Conservation (phyloP, 1,140 invertebrate genomes). For the Macrobrachium rosenbergii region DNA sequence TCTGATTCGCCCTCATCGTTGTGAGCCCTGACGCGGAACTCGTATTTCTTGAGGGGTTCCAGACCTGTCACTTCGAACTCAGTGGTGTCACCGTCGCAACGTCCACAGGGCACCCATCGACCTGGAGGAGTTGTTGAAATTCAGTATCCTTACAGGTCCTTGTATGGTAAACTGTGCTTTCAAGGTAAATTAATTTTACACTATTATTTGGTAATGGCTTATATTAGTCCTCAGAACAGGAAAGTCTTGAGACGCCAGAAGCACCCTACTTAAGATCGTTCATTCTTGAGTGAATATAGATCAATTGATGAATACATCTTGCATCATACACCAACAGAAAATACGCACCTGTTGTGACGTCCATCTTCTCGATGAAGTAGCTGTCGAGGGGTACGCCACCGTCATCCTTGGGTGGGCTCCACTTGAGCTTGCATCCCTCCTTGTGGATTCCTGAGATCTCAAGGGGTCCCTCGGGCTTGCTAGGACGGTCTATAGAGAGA, state of each 20-base stretch:
- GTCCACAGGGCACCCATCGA: constrained; percentile 71
- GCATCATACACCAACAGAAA: constrained; percentile 62
- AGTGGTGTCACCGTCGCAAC: constrained; percentile 87
- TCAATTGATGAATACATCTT: too few species aligned
- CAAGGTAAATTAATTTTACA: too few species aligned
- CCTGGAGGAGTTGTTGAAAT: constrained; percentile 38
- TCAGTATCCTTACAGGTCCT: not conserved
- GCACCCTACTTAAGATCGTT: too few species aligned
- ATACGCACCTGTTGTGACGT: constrained; percentile 79
- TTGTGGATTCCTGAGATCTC: constrained; percentile 94
- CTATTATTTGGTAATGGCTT: too few species aligned
- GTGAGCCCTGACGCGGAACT: constrained; percentile 94
- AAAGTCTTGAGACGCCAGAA: too few species aligned
- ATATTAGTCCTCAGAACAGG: too few species aligned
- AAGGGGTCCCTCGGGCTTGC: constrained; percentile 92
- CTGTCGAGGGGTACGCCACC: constrained; percentile 92
- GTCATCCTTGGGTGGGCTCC: constrained; percentile 96
- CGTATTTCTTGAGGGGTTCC: constrained; percentile 92
- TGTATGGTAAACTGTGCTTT: too few species aligned
- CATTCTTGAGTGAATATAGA: too few species aligned
- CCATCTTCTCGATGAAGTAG: constrained; percentile 95
- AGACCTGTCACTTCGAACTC: constrained; percentile 89
- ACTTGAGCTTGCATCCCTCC: constrained; percentile 93
- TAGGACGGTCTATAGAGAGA: constrained; percentile 86
- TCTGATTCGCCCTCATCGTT: constrained; percentile 97